A percentile compares a stretch with the other conserved stretches of the same genome.
phyloP scores from a whole-genome alignment of 2,113 vertebrate species.

The Anarhynchus alexandrinus region DNA sequence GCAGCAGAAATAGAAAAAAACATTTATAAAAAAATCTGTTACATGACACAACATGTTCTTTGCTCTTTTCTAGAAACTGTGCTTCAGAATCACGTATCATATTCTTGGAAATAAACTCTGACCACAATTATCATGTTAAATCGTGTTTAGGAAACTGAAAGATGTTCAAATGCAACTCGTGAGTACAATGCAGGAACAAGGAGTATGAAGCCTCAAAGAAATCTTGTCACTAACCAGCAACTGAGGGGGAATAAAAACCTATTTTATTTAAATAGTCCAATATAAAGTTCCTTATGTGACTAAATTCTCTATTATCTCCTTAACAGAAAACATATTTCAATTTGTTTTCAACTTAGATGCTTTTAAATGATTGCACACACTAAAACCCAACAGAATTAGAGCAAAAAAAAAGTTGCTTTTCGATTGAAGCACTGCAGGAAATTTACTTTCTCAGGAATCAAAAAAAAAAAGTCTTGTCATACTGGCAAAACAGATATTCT shows the following conservation, averaged over 20 bases:
- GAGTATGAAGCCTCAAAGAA: conserved; percentile 49
- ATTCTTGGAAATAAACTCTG: conserved; percentile 50
- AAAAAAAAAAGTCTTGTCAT: not conserved
- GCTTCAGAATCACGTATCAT: conserved; percentile 41
- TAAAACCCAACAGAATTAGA: conserved; percentile 66
- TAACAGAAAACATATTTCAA: conserved; percentile 61
- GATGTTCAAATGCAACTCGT: conserved; percentile 41
- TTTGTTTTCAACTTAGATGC: conserved; percentile 38
- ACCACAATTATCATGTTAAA: conserved; percentile 40
- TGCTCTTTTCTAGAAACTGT: conserved; percentile 55
- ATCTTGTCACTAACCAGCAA: conserved; percentile 36
- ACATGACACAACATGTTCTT: conserved; percentile 36
- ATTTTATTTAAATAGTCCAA: conserved; percentile 77
- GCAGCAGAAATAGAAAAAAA: conserved; percentile 42
- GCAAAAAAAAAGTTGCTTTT: conserved; percentile 28
- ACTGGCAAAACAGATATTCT: conserved; percentile 52
- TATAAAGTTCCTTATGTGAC: conserved; percentile 68
- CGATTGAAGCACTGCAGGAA: conserved; percentile 61
- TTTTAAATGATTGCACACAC: conserved; percentile 69
- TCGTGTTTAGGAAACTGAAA: conserved; percentile 1
- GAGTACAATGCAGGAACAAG: conserved; percentile 65
- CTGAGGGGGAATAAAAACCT: conserved; percentile 57
- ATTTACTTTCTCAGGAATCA: conserved; percentile 39
- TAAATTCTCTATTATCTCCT: conserved; percentile 56
- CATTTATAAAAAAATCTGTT: conserved; percentile 35